Evolutionary conservation across 2,888 invertebrate species (phyloP), one percentile per base, ranked within the genome.

Genomic region (Spatulosminthurus flaviceps): DNA sequence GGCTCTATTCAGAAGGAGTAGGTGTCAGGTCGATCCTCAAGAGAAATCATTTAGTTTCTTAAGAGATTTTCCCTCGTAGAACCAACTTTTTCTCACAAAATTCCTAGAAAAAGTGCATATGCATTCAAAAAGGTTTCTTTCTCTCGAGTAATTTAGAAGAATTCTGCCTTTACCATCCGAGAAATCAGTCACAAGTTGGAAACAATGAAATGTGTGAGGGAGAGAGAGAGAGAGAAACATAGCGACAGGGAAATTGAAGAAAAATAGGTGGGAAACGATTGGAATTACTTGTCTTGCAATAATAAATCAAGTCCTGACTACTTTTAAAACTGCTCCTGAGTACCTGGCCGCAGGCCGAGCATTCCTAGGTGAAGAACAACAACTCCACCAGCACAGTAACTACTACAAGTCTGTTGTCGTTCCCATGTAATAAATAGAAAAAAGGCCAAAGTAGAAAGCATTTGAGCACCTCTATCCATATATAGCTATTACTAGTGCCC

Each of bases 151-250:
- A n/a, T n/a, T n/a, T n/a, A n/a, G n/a, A n/a, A n/a, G n/a, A n/a
- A n/a, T n/a, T n/a, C n/a, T n/a, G n/a, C n/a, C n/a, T n/a, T n/a
- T n/a, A n/a, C n/a, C n/a, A n/a, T n/a, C n/a, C n/a, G n/a, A n/a
- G n/a, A n/a, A n/a, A n/a, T n/a, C n/a, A n/a, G n/a, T n/a, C n/a
- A n/a, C n/a, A 9, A 34, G 34, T 7, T 7, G 42, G 22, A 64
- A 26, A 21, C 64, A 41, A 42, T 71, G 22, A 71, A 71, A 11
- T 5, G 34, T 29, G 69, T 29, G 34, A 26, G 29, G 28, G 21
- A 66, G 67, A 67, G 67, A 67, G 67, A 67, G 29, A 67, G 24
- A 66, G 26, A 2, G 24, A 24, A 66, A 66, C 24, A 34, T 24
- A 24, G 66, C 26, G 28, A 5, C 9, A 34, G 69, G 29, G 34